These are phyloP conservation scores for Choloepus didactylus DNA, from an alignment of 2,797 vertebrate genomes.

Conservation along the genomic window DNA sequence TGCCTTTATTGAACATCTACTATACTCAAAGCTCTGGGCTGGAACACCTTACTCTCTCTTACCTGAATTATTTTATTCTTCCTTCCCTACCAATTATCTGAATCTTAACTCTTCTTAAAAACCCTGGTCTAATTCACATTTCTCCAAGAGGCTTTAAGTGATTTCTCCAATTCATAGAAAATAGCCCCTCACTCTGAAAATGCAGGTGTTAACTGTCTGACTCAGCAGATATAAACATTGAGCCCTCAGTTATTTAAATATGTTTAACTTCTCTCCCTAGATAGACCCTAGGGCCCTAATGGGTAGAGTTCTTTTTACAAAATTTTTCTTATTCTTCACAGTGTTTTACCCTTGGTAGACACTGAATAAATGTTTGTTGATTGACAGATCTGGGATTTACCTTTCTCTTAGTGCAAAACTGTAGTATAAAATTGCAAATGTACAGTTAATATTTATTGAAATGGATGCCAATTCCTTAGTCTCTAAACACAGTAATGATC, in stretches of 20 bases:
- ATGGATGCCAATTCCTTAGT: neutral
- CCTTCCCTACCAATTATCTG: neutral
- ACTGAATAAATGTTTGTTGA: slow-evolving; percentile 36
- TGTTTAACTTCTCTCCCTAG: neutral
- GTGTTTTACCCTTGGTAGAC: neutral
- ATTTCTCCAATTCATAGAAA: neutral
- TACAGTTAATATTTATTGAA: slow-evolving; percentile 44
- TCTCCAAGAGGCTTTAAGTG: neutral
- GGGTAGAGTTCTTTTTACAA: neutral
- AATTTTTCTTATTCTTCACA: neutral
- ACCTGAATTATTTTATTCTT: neutral
- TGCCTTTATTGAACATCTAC: neutral
- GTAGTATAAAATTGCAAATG: neutral
- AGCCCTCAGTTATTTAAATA: neutral
- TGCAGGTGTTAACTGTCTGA: neutral
- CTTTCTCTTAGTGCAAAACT: slow-evolving; percentile 36
- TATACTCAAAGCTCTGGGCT: neutral
- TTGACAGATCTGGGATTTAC: slow-evolving; percentile 2
- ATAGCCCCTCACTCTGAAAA: neutral
- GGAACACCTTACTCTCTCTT: neutral
- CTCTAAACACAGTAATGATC: slow-evolving; percentile 1
- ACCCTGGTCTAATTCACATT: neutral
- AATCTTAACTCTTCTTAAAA: neutral
- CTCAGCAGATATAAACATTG: neutral
- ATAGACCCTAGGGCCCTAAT: neutral